These are phyloP conservation scores for Tympanuchus pallidicinctus DNA, from an alignment of 2,113 vertebrate species.

Conservation along the genomic window DNA sequence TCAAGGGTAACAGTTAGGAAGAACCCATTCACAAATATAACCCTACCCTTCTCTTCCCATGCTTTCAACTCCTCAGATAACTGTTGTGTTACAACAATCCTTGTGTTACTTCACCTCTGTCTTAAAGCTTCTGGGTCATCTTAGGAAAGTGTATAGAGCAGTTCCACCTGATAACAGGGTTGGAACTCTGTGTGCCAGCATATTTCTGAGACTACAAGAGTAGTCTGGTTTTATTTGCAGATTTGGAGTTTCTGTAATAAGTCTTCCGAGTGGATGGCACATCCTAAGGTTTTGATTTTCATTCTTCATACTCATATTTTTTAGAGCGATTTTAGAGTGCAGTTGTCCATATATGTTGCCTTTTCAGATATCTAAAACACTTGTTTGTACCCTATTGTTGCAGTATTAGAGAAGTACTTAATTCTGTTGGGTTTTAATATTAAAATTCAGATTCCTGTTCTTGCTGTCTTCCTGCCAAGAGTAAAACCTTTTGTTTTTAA, in stretches of 20 bases:
- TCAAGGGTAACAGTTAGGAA: neutral
- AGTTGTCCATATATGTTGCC: neutral
- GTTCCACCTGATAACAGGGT: neutral
- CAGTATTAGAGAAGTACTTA: neutral
- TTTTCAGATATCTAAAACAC: neutral
- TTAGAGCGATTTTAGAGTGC: neutral
- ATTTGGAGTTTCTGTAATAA: neutral
- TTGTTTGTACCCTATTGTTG: neutral
- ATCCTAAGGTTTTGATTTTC: neutral
- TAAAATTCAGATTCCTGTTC: neutral
- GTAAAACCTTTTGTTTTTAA: neutral
- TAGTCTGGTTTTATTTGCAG: neutral
- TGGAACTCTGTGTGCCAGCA: neutral
- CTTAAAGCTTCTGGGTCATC: neutral
- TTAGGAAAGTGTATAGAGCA: neutral
- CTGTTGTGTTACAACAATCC: rapidly evolving
- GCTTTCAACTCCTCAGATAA: neutral
- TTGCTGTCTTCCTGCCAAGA: neutral
- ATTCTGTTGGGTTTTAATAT: neutral
- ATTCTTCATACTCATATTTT: neutral
- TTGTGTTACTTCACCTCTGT: neutral
- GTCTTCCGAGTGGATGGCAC: neutral
- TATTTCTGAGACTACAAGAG: neutral
- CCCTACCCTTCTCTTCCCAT: neutral
- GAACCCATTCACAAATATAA: neutral